A percentile compares a stretch with the other conserved stretches of the same genome.
Conservation (phyloP, 2,113 vertebrate species). For the Tupaia chinensis region DNA sequence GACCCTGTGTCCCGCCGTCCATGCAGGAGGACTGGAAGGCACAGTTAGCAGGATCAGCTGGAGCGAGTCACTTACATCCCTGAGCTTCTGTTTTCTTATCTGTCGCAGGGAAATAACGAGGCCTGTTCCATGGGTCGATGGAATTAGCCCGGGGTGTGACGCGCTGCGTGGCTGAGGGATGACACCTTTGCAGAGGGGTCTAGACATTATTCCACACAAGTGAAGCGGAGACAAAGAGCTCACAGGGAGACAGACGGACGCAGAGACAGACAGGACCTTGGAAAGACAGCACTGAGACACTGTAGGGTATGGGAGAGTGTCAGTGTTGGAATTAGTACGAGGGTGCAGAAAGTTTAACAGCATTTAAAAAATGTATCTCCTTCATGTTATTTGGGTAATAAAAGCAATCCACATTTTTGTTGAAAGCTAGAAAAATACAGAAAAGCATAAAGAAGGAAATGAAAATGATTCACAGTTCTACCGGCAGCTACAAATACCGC, state of each 20-base stretch:
- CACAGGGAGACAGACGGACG: neutral
- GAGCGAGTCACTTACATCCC: neutral
- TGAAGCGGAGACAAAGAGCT: neutral
- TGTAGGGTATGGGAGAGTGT: neutral
- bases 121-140: neutral
- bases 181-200: neutral
- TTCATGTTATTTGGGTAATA: neutral
- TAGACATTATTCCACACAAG: neutral
- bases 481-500: neutral
- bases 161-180: neutral
- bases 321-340: neutral
- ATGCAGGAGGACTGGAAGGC: neutral
- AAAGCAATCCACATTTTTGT: neutral
- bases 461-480: neutral
- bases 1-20: neutral
- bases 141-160: neutral
- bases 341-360: neutral
- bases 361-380: neutral
- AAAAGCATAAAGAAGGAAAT: constrained; percentile 1
- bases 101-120: neutral
- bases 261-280: neutral
- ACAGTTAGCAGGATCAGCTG: neutral
- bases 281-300: neutral
- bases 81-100: neutral
- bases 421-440: constrained; percentile 1